Evolutionary conservation across 1,140 invertebrate species (phyloP).

Genomic region (Drosophila erecta): DNA sequence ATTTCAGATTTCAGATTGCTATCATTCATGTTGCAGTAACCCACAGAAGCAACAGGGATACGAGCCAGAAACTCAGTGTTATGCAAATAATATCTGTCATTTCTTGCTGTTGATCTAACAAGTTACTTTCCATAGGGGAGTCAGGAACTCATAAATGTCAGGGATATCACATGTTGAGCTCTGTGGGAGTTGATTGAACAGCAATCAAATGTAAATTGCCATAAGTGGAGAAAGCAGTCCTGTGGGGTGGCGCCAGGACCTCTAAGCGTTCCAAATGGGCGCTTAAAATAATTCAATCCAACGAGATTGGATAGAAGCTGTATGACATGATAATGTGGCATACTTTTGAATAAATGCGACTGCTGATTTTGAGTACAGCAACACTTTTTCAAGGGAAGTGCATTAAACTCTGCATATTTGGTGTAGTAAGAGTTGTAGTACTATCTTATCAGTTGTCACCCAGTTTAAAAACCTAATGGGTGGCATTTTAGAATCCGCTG

Average conservation of each 20-base stretch:
- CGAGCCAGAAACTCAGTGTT: conserved; percentile 16
- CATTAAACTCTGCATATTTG: background rate
- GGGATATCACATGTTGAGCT: conserved; percentile 41
- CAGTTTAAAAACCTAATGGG: conserved; percentile 22
- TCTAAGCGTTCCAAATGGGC: conserved; percentile 30
- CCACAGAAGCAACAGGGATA: conserved; percentile 39
- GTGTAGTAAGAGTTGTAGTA: background rate
- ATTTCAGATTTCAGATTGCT: conserved; percentile 68
- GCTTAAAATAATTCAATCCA: conserved; percentile 27
- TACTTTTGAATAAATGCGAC: too few species aligned
- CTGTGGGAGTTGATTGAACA: conserved; percentile 40
- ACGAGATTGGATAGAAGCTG: background rate
- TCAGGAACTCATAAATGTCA: conserved; percentile 65
- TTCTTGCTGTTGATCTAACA: conserved; percentile 47
- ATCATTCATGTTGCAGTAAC: conserved; percentile 50
- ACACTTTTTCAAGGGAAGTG: too few species aligned
- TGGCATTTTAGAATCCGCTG: background rate
- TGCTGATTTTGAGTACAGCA: too few species aligned
- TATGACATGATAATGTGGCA: too few species aligned
- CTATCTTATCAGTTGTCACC: conserved; percentile 2
- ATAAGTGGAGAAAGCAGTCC: conserved; percentile 4
- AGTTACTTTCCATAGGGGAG: conserved; percentile 1
- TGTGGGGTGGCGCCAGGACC: conserved; percentile 13
- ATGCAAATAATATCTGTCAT: conserved; percentile 69
- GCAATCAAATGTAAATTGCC: conserved; percentile 45